Base-by-base conservation (phyloP, 2,888 invertebrate genomes). In the Portevinia maculata region DNA sequence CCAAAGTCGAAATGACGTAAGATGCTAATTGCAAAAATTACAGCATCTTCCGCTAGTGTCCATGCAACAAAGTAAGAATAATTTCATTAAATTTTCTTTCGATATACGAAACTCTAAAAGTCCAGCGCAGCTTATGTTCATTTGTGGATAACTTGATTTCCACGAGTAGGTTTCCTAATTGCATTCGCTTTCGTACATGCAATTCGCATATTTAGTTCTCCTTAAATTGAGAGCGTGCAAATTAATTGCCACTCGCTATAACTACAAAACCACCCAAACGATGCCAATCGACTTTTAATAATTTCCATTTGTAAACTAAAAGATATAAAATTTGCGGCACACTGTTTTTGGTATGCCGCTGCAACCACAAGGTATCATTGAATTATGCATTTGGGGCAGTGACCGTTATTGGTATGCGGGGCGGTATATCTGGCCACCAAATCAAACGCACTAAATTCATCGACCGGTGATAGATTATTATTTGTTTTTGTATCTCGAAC, bases 361-460 rank as follows among this genome's bases (percentile, higher is more conserved):
- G 50, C 67, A 74, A 67, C 65, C 48, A 24, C 60, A 55, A 37
- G 28, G 53, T 46, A 73, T 62, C 74, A 50, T 44, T 74, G 79
- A 79, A 74, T 79, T 74, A 74, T 79, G 79, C 75, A 79, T 79
- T 41, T 75, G 62, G 79, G 62, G 48, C 74, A 69, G 53, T 69
- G 57, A 79, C 62, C 60, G 57, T 69, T 74, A n/a, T n/a, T n/a
- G n/a, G n/a, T n/a, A n/a, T n/a, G n/a, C n/a, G n/a, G 60, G 67
- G 55, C 37, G 37, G 44, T 50, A 28, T 28, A 6, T 15, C 9
- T 15, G 2, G 3, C 21, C 19, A n/a, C 15, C 15, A 50, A 50
- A 17, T 34, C 28, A 9, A 13, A 32, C 15, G n/a, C 34, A 24
- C 37, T 50, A n/a, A 39, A 37, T 30, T 41, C 4, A 41, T 21